Conservation (phyloP, 2,888 invertebrate species). For the Cephalotes varians region DNA sequence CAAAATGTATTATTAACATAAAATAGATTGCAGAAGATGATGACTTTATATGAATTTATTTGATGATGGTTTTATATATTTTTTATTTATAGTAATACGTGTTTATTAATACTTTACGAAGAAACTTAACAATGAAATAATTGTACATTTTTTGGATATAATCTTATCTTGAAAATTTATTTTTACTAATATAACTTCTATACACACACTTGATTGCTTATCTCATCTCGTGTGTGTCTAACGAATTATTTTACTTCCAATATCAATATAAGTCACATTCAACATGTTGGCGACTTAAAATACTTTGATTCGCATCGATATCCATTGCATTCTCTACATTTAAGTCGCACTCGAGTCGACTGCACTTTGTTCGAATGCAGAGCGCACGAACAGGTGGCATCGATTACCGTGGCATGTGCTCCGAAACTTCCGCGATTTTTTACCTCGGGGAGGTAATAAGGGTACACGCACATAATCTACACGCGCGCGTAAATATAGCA, state of each 20-base stretch:
- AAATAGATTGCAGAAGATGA: not conserved
- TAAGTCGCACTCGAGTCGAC: constrained; percentile 18
- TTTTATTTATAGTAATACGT: not conserved
- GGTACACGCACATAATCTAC: constrained; percentile 48
- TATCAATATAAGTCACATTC: constrained; percentile 15
- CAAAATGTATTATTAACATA: not conserved
- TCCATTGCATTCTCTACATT: constrained; percentile 7
- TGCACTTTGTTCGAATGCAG: constrained; percentile 64
- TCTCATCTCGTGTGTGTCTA: not conserved
- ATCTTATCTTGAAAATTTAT: not conserved
- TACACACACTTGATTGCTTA: not conserved
- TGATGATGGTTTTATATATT: no score
- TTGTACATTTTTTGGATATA: not conserved
- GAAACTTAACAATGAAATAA: not conserved
- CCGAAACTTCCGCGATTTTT: constrained; percentile 73
- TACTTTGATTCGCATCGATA: constrained; percentile 23
- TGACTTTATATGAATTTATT: no score
- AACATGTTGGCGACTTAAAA: constrained; percentile 29
- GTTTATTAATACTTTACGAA: not conserved
- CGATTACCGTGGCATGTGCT: constrained; percentile 73
- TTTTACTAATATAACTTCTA: not conserved
- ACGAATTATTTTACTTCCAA: constrained; percentile 4
- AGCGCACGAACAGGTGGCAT: constrained; percentile 74
- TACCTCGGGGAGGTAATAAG: constrained; percentile 60
- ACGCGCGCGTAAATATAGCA: constrained; percentile 64